Evolutionary conservation across 2,888 invertebrate species (phyloP).

Genomic region (Clistopyga incitator): DNA sequence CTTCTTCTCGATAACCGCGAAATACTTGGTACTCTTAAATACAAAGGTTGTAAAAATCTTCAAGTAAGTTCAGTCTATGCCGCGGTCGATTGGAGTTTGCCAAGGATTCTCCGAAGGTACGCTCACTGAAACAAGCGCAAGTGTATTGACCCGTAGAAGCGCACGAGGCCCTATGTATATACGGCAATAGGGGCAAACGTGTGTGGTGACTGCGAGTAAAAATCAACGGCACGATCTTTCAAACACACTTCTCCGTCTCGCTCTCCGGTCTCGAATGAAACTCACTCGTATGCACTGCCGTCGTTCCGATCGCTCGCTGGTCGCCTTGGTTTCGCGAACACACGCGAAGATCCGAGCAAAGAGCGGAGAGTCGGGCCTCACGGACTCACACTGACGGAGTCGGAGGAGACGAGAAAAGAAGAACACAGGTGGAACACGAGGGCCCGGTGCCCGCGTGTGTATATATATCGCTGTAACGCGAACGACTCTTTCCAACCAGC

Average conservation of each 20-base stretch:
- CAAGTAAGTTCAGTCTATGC: background rate
- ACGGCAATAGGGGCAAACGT: background rate
- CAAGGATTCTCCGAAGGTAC: background rate
- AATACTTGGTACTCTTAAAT: background rate
- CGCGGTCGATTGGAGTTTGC: background rate
- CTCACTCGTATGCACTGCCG: conserved; percentile 15
- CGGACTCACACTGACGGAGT: conserved; percentile 32
- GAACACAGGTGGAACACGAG: conserved; percentile 59
- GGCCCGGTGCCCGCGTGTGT: conserved; percentile 34
- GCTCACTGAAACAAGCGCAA: conserved; percentile 55
- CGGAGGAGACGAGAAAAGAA: conserved; percentile 36
- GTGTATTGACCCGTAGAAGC: conserved; percentile 80
- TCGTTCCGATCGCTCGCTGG: conserved; percentile 18
- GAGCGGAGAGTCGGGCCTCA: conserved; percentile 7
- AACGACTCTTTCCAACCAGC: conserved; percentile 48
- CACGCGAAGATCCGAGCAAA: conserved; percentile 29
- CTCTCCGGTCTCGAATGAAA: background rate
- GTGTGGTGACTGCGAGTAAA: conserved; percentile 9
- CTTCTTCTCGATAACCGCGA: conserved; percentile 21
- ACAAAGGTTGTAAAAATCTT: background rate
- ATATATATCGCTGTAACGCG: conserved; percentile 46
- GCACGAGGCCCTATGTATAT: conserved; percentile 74
- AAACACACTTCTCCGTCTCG: conserved; percentile 20
- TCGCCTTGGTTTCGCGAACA: conserved; percentile 22
- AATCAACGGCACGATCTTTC: conserved; percentile 36